Percentiles rank a stretch among this genome's conserved stretches.
Conservation (phyloP, 2,888 invertebrate species). For the Cyaniris semiargus region DNA sequence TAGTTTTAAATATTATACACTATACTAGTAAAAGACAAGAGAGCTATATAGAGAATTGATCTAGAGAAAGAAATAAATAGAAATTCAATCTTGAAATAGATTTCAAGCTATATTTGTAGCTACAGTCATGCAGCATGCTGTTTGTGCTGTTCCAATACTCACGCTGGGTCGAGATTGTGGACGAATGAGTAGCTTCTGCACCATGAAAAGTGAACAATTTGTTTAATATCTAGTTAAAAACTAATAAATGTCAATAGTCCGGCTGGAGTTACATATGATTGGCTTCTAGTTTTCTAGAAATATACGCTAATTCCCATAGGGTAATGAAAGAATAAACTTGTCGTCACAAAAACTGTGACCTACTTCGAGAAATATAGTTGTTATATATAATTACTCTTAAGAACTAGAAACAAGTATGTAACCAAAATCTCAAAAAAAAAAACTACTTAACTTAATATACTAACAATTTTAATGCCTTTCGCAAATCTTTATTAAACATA, state of each 20-base stretch:
- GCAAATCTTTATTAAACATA: too few relatives aligned
- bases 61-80: not conserved
- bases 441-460: too few relatives aligned
- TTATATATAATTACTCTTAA: too few relatives aligned
- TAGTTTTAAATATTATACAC: too few relatives aligned
- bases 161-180: constrained; percentile 75
- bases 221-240: constrained; percentile 26
- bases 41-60: not conserved
- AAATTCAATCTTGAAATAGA: not conserved
- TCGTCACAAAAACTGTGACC: not conserved
- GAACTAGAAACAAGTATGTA: too few relatives aligned
- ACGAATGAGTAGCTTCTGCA: constrained; percentile 75
- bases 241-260: not conserved
- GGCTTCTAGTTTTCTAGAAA: not conserved
- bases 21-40: too few relatives aligned
- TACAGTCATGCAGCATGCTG: constrained; percentile 39
- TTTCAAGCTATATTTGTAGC: not conserved
- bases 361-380: not conserved
- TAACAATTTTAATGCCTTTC: too few relatives aligned
- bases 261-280: too few relatives aligned
- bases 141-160: constrained; percentile 52
- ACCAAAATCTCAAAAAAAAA: too few relatives aligned
- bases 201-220: constrained; percentile 57
- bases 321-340: not conserved
- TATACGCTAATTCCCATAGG: not conserved